Evolutionary conservation across 2,797 vertebrate genomes (phyloP), one percentile per base, ranked within the genome.

Genomic region (Artibeus lituratus): DNA sequence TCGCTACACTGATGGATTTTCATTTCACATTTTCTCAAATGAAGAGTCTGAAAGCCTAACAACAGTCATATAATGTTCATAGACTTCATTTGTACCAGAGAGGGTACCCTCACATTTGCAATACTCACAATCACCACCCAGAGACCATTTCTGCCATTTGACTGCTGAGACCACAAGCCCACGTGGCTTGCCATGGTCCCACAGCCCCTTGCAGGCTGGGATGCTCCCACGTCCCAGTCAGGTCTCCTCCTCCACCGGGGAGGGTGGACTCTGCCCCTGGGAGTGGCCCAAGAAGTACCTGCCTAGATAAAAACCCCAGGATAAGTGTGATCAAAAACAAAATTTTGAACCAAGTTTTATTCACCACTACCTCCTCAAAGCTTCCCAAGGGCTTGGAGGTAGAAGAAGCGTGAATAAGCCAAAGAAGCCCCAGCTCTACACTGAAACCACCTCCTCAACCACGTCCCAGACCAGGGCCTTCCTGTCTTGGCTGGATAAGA

Each of bases 11-110:
- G 12, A 35, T 70, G 18, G 85, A 24, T 93, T 93, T 95, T 74
- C 82, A 86, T 69, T 67, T 91, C 26, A 15, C 5, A 53, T 78
- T 91, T 93, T 81, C 62, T 96, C 26, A 57, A 42, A 59, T 16
- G 59, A 93, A 7, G 11, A 96, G 51, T 90, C 89, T 65, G 62
- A 95, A 77, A 78, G 29, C 44, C 72, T 53, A 37, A 29, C 14
- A 24, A 24, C 15, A n/a, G 35, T 62, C 74, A 51, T 4, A 2
- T 3, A 29, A 69, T 0, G 0, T 3, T 51, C 11, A 59, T 16
- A 73, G 39, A 65, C 11, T 57, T 72, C 59, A 14, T 78, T 72
- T 78, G 57, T 44, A n/a, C 65, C 11, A 53, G 29, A 87, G n/a
- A 87, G 39, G 65, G 2, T 5, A 10, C 14, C 15, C 51, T 57